Evolutionary conservation across 2,888 invertebrate genomes (phyloP).

Genomic region (Luffia ferchaultella): DNA sequence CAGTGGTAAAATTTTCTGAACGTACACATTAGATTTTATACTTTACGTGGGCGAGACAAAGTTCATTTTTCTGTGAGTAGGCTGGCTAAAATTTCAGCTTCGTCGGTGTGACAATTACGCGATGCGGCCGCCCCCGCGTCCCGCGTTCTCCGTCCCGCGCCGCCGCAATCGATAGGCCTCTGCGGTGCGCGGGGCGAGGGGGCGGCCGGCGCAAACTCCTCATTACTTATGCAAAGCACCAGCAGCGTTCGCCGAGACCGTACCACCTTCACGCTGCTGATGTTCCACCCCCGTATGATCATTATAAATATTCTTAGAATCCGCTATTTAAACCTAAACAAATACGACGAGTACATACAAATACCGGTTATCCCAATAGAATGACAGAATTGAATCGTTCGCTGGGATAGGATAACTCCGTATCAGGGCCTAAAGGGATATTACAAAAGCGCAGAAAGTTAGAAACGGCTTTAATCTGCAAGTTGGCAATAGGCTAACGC

Average conservation of each 20-base stretch:
- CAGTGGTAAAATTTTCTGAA: conserved; percentile 24
- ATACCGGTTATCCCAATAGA: too few species aligned
- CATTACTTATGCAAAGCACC: conserved; percentile 64
- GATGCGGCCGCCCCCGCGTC: conserved; percentile 59
- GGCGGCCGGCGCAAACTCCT: conserved; percentile 22
- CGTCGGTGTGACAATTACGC: conserved; percentile 64
- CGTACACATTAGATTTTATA: conserved; percentile 24
- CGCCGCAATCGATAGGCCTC: conserved; percentile 76
- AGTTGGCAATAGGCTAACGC: conserved; percentile 38
- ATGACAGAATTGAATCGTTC: background rate
- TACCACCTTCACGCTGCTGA: background rate
- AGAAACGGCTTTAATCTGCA: conserved; percentile 35
- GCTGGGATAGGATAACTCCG: background rate
- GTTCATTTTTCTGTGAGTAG: conserved; percentile 37
- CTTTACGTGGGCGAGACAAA: conserved; percentile 47
- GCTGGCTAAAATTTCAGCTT: conserved; percentile 37
- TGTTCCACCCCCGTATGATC: background rate
- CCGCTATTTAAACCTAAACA: too few species aligned
- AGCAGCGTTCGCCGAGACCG: conserved; percentile 29
- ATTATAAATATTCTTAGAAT: too few species aligned
- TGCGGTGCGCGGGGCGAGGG: conserved; percentile 60
- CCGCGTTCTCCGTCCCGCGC: conserved; percentile 54
- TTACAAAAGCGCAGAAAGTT: background rate
- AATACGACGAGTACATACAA: too few species aligned
- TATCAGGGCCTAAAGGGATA: background rate